These are phyloP conservation scores for Sarcophaga variegata DNA, from an alignment of 2,888 invertebrate genomes.

Conservation along the genomic window DNA sequence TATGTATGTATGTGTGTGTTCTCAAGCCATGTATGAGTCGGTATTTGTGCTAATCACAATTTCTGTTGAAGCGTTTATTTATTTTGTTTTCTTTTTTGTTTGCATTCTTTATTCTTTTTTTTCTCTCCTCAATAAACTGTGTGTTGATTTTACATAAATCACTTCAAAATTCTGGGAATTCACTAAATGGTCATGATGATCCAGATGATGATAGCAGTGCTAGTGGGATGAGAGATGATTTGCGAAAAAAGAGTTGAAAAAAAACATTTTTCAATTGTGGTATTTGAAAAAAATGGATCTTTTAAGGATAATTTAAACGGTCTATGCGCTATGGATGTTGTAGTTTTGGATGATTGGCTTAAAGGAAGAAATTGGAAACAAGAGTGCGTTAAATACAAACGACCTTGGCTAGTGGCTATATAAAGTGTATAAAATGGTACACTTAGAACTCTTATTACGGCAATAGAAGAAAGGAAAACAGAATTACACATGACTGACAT, in stretches of 20 bases:
- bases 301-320: conserved; percentile 52
- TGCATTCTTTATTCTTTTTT: conserved; percentile 2
- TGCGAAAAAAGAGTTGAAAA: neutral
- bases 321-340: conserved; percentile 5
- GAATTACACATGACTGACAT: too few species aligned
- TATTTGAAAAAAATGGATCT: neutral
- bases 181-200: conserved; percentile 39
- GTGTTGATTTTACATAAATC: conserved; percentile 60
- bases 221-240: conserved; percentile 31
- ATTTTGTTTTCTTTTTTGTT: conserved; percentile 12
- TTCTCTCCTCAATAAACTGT: conserved; percentile 29
- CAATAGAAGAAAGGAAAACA: too few species aligned
- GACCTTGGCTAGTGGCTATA: conserved; percentile 37
- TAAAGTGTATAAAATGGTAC: neutral
- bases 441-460: too few species aligned
- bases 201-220: conserved; percentile 1
- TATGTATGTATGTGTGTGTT: neutral
- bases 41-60: conserved; percentile 62
- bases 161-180: conserved; percentile 56
- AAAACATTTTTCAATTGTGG: neutral
- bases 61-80: conserved; percentile 29
- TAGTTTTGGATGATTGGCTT: conserved; percentile 24
- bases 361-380: neutral
- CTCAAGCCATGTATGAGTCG: neutral
- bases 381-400: conserved; percentile 25